Evolutionary conservation across 2,113 vertebrate species (phyloP).

Genomic region (Taurulus bubalis): DNA sequence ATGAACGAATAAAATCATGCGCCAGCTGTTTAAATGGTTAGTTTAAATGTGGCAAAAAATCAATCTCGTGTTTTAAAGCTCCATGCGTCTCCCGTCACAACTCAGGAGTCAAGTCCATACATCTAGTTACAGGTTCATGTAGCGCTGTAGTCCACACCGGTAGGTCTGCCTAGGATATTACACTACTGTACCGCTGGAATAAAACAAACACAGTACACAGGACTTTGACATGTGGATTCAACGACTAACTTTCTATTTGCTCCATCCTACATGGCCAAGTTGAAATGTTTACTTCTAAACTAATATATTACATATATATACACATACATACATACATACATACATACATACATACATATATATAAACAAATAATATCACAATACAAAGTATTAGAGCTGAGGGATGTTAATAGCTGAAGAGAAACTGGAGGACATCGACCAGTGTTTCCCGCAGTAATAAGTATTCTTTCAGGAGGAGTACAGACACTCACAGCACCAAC

Average conservation of each 20-base stretch:
- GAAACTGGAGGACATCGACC: constrained; percentile 30
- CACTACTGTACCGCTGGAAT: constrained; percentile 79
- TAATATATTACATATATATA: background rate
- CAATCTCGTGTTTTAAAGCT: constrained; percentile 60
- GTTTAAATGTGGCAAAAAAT: constrained; percentile 50
- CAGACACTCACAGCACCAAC: background rate
- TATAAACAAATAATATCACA: background rate
- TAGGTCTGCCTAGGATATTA: constrained; percentile 67
- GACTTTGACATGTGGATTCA: constrained; percentile 6
- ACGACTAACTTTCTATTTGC: background rate
- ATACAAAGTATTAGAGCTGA: background rate
- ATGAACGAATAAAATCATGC: constrained; percentile 59
- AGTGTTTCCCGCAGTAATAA: constrained; percentile 38
- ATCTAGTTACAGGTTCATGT: constrained; percentile 70
- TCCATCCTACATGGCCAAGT: background rate
- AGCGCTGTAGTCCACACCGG: constrained; percentile 68
- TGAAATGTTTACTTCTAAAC: background rate
- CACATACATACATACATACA: no score
- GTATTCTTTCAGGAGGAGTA: background rate
- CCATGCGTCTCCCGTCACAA: constrained; percentile 71
- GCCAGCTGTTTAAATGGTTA: constrained; percentile 62
- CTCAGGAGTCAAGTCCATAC: constrained; percentile 49
- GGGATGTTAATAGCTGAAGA: constrained; percentile 56
- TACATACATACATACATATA: no score
- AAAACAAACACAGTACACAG: constrained; percentile 58